Evolutionary conservation across 2,888 invertebrate species (phyloP).

Genomic region (Onthophagus sagittarius): DNA sequence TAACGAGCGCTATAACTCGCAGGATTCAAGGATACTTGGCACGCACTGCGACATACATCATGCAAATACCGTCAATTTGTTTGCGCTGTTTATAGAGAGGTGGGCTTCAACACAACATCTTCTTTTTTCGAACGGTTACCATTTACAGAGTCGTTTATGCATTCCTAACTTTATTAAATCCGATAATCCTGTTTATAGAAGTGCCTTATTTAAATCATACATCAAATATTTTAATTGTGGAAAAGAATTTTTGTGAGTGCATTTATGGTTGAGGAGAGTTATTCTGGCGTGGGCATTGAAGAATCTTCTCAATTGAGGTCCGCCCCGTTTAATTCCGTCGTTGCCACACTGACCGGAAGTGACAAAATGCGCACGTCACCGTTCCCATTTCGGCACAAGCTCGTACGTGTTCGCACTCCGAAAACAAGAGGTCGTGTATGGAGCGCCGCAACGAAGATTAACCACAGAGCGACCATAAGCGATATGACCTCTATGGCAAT

Average conservation of each 20-base stretch:
- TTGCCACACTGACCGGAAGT: background rate
- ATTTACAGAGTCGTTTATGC: background rate
- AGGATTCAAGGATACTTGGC: background rate
- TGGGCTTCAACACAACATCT: background rate
- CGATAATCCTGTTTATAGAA: background rate
- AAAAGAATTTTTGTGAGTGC: background rate
- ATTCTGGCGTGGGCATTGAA: background rate
- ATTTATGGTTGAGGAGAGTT: background rate
- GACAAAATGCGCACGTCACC: background rate
- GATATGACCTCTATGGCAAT: constrained; percentile 51
- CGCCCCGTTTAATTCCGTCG: background rate
- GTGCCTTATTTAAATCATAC: too few species aligned
- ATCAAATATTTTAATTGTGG: background rate
- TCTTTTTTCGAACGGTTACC: background rate
- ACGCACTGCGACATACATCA: background rate
- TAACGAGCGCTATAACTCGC: background rate
- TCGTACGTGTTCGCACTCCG: background rate
- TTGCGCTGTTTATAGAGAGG: background rate
- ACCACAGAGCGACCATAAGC: constrained; percentile 43
- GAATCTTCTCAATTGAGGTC: background rate
- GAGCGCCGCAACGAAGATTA: constrained; percentile 43
- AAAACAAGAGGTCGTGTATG: background rate
- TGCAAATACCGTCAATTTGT: background rate
- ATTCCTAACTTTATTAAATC: background rate
- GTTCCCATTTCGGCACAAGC: background rate